Evolutionary conservation across 2,113 vertebrate genomes (phyloP).

Genomic region (Gadus macrocephalus): DNA sequence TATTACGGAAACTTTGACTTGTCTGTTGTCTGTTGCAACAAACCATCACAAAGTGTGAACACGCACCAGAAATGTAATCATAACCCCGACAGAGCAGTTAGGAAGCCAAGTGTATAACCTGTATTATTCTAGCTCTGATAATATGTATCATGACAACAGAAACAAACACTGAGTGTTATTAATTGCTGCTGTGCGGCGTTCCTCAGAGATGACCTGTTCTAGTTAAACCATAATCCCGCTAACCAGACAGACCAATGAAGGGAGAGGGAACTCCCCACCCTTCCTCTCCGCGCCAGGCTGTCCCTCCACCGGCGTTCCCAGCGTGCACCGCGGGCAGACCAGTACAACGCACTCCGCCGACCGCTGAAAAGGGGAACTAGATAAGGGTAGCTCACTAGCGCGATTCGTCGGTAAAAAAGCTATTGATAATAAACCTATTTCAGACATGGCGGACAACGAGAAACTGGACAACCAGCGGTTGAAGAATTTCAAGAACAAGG

Average conservation of each 20-base stretch:
- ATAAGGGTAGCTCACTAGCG: slow-evolving; percentile 34
- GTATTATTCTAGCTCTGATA: no score
- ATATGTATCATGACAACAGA: no score
- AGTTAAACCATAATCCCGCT: no score
- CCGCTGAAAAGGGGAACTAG: slow-evolving; percentile 58
- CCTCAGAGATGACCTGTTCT: no score
- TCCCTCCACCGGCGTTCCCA: slow-evolving; percentile 79
- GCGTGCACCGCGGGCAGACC: slow-evolving; percentile 72
- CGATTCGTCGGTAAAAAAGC: slow-evolving; percentile 29
- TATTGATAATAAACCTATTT: slow-evolving; percentile 33
- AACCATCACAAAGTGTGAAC: no score
- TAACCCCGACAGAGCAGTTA: no score
- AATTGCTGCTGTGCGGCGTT: background rate
- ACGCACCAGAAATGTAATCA: no score
- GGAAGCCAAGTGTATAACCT: no score
- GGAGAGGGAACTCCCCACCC: slow-evolving; percentile 62
- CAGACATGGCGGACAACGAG: slow-evolving; percentile 93
- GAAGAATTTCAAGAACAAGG: slow-evolving; percentile 99
- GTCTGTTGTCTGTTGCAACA: no score
- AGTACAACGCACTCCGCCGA: slow-evolving; percentile 72
- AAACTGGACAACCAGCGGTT: slow-evolving; percentile 96
- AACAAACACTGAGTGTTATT: background rate
- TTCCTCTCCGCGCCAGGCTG: slow-evolving; percentile 61
- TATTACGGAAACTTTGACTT: no score
- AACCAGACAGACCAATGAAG: slow-evolving; percentile 51